Evolutionary conservation across 2,113 vertebrate genomes (phyloP).

Genomic region (Psephotus haematonotus): DNA sequence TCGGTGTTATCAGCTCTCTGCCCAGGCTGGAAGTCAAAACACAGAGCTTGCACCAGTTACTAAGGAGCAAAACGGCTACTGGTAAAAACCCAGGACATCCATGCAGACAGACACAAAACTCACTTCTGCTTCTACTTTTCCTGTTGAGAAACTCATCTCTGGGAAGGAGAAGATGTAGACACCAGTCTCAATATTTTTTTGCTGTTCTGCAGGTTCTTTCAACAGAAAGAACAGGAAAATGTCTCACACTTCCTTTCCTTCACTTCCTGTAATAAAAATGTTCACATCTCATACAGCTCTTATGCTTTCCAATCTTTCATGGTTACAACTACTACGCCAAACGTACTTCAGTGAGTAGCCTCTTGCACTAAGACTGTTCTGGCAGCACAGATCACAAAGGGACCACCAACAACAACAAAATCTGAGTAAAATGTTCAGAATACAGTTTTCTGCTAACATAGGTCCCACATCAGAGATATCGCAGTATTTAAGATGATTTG

Average conservation of each 20-base stretch:
- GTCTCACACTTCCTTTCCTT: not conserved
- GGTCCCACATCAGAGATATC: not conserved
- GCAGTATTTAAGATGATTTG: not conserved
- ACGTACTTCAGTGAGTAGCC: not conserved
- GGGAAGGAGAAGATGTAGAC: not conserved
- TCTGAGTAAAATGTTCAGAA: not conserved
- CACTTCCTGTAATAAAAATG: not conserved
- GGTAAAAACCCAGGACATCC: too few species aligned
- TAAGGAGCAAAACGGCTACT: too few species aligned
- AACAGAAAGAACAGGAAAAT: not conserved
- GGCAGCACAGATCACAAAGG: not conserved
- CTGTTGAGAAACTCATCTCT: not conserved
- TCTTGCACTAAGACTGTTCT: not conserved
- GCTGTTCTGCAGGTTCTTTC: not conserved
- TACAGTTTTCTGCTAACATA: not conserved
- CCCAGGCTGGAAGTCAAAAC: too few species aligned
- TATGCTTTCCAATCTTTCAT: not conserved
- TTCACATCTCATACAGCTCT: not conserved
- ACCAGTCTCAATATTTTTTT: not conserved
- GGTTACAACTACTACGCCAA: not conserved
- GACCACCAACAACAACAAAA: not conserved
- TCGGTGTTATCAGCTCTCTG: too few species aligned
- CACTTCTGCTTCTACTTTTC: not conserved
- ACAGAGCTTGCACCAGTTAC: too few species aligned
- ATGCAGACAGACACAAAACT: not conserved